Conservation (phyloP, 64 coral and sea anemone species). For the Anthopleura sola region DNA sequence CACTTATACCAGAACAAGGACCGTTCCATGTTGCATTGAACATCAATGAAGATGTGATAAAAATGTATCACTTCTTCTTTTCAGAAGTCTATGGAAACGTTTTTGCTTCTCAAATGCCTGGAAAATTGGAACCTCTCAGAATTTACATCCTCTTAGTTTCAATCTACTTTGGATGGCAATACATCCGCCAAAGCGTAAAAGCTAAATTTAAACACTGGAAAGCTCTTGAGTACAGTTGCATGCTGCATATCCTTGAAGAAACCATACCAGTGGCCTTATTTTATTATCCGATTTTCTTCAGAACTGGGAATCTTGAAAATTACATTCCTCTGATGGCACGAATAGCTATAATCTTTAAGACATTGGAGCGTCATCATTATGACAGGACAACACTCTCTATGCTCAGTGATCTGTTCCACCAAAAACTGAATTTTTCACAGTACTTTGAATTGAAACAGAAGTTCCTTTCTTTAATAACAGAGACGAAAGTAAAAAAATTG, state of each 20-base stretch:
- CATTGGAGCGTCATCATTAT: slow-evolving; percentile 65
- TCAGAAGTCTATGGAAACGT: no score
- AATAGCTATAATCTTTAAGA: slow-evolving; percentile 54
- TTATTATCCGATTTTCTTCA: slow-evolving; percentile 48
- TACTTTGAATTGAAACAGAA: slow-evolving; percentile 52
- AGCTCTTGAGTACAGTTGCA: slow-evolving; percentile 8
- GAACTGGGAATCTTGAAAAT: slow-evolving; percentile 38
- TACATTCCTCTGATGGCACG: slow-evolving; percentile 45
- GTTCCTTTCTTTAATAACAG: slow-evolving; percentile 35
- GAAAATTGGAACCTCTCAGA: no score
- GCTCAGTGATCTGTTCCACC: slow-evolving; percentile 58
- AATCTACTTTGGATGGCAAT: slow-evolving; percentile 42
- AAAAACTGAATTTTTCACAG: slow-evolving; percentile 28
- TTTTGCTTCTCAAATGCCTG: no score
- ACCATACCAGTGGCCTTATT: slow-evolving; percentile 49
- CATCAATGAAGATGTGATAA: slow-evolving; percentile 28
- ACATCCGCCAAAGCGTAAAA: slow-evolving; percentile 1
- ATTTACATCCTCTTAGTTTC: not conserved
- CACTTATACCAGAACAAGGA: slow-evolving; percentile 58
- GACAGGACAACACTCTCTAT: slow-evolving; percentile 56
- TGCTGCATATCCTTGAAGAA: slow-evolving; percentile 37
- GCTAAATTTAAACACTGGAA: slow-evolving; percentile 31
- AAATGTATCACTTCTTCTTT: no score
- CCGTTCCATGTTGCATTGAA: slow-evolving; percentile 59
- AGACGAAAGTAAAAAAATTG: slow-evolving; percentile 76